Evolutionary conservation across 2,113 vertebrate genomes (phyloP).

Genomic region (Sinocyclocheilus anshuiensis): DNA sequence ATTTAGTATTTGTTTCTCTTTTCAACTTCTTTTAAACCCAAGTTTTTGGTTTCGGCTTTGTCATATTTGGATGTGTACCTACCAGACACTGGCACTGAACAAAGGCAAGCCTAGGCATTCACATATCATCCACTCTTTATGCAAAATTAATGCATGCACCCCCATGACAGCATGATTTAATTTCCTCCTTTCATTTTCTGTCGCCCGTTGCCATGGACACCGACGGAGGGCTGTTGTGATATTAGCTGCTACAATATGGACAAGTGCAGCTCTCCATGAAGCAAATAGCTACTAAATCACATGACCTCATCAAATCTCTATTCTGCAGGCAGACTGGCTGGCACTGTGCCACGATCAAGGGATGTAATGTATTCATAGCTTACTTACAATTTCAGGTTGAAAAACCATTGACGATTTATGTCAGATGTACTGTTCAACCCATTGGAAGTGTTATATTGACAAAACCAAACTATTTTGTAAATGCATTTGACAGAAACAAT

Average conservation of each 20-base stretch:
- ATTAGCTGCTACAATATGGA: constrained; percentile 72
- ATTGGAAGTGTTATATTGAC: not conserved
- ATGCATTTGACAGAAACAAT: not conserved
- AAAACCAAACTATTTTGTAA: not conserved
- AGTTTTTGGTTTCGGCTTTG: not conserved
- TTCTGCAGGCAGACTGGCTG: constrained; percentile 47
- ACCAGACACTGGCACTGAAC: constrained; percentile 31
- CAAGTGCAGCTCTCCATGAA: constrained; percentile 56
- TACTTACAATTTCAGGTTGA: not conserved
- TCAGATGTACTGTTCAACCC: not conserved
- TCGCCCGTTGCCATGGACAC: constrained; percentile 71
- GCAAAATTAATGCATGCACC: constrained; percentile 71
- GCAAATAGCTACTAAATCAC: constrained; percentile 48
- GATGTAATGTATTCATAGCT: constrained; percentile 22
- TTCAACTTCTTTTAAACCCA: constrained; percentile 20
- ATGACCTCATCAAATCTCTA: constrained; percentile 50
- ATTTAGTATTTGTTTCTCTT: not conserved
- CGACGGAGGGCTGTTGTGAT: constrained; percentile 66
- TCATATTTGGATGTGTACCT: constrained; percentile 15
- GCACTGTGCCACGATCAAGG: constrained; percentile 39
- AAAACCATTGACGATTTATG: not conserved
- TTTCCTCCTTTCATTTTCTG: constrained; percentile 55
- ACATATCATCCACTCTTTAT: constrained; percentile 60
- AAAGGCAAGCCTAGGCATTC: constrained; percentile 42
- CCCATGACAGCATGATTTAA: constrained; percentile 61